Base-by-base conservation (phyloP, 2,888 invertebrate genomes). In the Ceratothoa steindachneri region DNA sequence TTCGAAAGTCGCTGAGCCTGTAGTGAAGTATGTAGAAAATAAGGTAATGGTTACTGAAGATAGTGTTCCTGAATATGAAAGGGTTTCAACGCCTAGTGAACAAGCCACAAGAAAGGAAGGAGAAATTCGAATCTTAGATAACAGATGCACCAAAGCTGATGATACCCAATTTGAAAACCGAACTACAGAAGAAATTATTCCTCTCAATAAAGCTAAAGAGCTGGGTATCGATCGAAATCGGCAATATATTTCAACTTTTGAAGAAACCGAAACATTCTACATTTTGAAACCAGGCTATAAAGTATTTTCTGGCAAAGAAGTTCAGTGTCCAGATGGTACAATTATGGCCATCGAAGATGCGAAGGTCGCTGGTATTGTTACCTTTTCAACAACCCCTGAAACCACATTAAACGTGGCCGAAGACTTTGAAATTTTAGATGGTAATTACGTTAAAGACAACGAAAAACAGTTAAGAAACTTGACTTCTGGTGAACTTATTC, bases 381-480 rank as follows among this genome's bases (percentile, higher is more conserved):
- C 74, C 80, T 1, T 90, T 93, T 0, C 87, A 88, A 74, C 92
- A 93, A 83, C n/a, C n/a, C n/a, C n/a, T n/a, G n/a, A n/a, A n/a
- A n/a, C n/a, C n/a, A n/a, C n/a, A n/a, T n/a, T n/a, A n/a, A n/a
- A n/a, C n/a, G n/a, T n/a, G n/a, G n/a, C n/a, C 15, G 15, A 41
- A 41, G 41, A 41, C 5, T 9, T 41, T 41, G 41, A 41, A 41
- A 15, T 41, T 9, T 9, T 41, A 9, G 41, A 41, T 15, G 7
- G 7, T 9, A 41, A 41, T 41, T 41, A 41, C 15, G 41, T 41
- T 15, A 5, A 41, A 41, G 41, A 9, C 41, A 41, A 15, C 15
- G 7, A 41, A 9, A 41, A 41, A 9, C 7, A 41, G 15, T 9
- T 41, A 41, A 41, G 5, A 15, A 41, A 15, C 15, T 9, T 9